These are phyloP conservation scores for Thaumatotibia leucotreta DNA, from an alignment of 1,140 invertebrate species.

Conservation along the genomic window DNA sequence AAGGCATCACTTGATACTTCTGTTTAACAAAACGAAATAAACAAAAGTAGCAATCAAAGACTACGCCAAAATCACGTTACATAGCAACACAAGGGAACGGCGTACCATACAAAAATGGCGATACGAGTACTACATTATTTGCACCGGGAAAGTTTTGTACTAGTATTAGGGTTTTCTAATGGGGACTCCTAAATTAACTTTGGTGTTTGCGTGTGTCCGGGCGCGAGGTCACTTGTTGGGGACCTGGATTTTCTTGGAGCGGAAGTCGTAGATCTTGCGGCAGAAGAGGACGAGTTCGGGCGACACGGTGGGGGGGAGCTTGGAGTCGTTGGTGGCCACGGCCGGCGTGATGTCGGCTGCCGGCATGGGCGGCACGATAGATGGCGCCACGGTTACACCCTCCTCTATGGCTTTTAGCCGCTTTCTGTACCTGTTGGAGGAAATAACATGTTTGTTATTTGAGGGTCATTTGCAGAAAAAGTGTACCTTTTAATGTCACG, in stretches of 20 bases:
- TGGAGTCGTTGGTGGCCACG: constrained; percentile 77
- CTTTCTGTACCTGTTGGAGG: constrained; percentile 77
- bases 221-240: constrained; percentile 54
- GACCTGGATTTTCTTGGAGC: constrained; percentile 84
- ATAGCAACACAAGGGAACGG: constrained; percentile 57
- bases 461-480: no score
- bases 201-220: constrained; percentile 40
- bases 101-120: constrained; percentile 39
- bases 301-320: constrained; percentile 83
- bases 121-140: constrained; percentile 41
- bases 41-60: constrained; percentile 50
- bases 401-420: constrained; percentile 77
- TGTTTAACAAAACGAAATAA: constrained; percentile 45
- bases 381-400: constrained; percentile 57
- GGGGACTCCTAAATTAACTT: constrained; percentile 36
- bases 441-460: background rate
- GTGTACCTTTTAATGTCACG: no score
- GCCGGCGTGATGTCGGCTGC: constrained; percentile 44
- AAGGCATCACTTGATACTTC: constrained; percentile 67
- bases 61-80: constrained; percentile 54
- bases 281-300: constrained; percentile 95
- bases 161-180: constrained; percentile 45
- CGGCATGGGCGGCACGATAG: constrained; percentile 64
- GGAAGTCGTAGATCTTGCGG: constrained; percentile 95
- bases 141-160: constrained; percentile 61